phyloP scores from a whole-genome alignment of 2,113 vertebrate genomes.

The Corythaixoides concolor region DNA sequence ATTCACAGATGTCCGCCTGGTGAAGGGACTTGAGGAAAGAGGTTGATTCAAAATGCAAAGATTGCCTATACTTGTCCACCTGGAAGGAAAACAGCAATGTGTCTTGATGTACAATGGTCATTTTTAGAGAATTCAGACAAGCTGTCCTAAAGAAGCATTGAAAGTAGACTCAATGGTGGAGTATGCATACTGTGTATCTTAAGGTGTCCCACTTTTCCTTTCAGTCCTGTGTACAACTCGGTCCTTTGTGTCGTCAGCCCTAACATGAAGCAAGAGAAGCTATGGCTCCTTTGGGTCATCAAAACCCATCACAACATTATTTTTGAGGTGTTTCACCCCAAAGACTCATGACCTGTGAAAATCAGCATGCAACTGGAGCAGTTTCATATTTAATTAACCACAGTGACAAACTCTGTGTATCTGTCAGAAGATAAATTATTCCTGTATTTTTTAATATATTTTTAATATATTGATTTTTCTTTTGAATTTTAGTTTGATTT shows the following conservation, averaged over 20 bases:
- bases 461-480: background rate
- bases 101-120: background rate
- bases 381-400: background rate
- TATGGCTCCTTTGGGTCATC: background rate
- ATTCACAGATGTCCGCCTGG: background rate
- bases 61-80: background rate
- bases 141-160: background rate
- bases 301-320: background rate
- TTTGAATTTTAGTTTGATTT: background rate
- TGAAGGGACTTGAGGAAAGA: background rate
- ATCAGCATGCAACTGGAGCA: background rate
- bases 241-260: background rate
- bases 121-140: background rate
- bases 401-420: background rate
- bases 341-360: background rate
- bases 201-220: background rate
- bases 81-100: background rate
- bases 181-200: background rate
- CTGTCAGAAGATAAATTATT: background rate
- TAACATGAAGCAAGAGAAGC: background rate
- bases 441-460: background rate
- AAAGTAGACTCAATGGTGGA: background rate
- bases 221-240: rapidly evolving
- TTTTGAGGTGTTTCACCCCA: background rate
- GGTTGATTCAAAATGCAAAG: background rate